Conservation (phyloP, 1,140 invertebrate species). For the Papilio xuthus region DNA sequence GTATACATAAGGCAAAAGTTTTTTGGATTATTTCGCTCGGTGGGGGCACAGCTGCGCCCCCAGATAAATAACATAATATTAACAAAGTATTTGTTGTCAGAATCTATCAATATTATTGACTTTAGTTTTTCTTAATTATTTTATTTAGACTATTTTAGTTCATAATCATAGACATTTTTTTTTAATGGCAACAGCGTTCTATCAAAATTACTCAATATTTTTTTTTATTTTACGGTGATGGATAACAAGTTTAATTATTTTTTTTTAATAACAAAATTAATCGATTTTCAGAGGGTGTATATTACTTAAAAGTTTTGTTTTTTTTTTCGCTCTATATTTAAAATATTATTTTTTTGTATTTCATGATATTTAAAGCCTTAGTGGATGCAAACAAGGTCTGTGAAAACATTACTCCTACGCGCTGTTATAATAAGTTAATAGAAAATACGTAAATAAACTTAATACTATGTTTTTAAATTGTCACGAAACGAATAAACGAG, state of each 20-base stretch:
- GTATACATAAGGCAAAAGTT: too few relatives aligned
- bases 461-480: slow-evolving; percentile 49
- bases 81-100: background rate
- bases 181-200: background rate
- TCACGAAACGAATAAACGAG: slow-evolving; percentile 58
- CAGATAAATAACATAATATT: background rate
- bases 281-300: background rate
- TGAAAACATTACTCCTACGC: background rate
- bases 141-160: slow-evolving; percentile 34
- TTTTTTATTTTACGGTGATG: background rate
- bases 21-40: background rate
- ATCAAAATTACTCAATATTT: background rate
- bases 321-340: background rate
- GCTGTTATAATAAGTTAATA: slow-evolving; percentile 51
- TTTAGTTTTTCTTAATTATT: slow-evolving; percentile 37
- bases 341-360: background rate
- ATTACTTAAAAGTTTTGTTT: background rate
- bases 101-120: background rate
- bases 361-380: background rate
- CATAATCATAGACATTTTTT: slow-evolving; percentile 17
- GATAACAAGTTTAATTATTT: background rate
- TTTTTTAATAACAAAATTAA: background rate
- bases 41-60: background rate
- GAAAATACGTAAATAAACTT: slow-evolving; percentile 58
- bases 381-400: background rate